Percentiles rank a stretch among this genome's conserved stretches.
phyloP scores from a whole-genome alignment of 92 coral and sea anemone species.

The Palythoa caribaeorum region DNA sequence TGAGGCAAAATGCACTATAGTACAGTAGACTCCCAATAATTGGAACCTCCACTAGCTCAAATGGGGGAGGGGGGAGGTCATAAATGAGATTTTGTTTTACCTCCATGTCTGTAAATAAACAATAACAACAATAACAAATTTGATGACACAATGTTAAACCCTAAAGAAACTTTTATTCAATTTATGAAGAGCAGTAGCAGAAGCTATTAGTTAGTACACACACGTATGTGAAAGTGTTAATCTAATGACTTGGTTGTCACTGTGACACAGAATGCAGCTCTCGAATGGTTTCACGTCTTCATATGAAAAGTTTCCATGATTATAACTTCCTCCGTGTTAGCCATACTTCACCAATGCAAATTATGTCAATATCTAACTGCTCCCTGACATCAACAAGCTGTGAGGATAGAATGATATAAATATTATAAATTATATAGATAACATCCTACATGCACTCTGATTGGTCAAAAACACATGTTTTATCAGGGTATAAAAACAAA shows the following conservation, averaged over 20 bases:
- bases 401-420: not conserved
- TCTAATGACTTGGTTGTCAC: not conserved
- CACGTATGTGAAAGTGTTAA: not conserved
- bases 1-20: too few relatives aligned
- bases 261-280: not conserved
- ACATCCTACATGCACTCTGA: too few relatives aligned
- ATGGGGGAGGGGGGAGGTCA: too few relatives aligned
- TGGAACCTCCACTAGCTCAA: too few relatives aligned
- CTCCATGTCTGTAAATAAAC: not conserved
- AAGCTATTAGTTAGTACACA: not conserved
- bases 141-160: not conserved
- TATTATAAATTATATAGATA: not conserved
- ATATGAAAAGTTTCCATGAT: not conserved
- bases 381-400: conserved; percentile 18
- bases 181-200: not conserved
- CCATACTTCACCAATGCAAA: not conserved
- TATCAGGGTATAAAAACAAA: too few relatives aligned
- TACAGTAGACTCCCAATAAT: too few relatives aligned
- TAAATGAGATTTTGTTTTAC: not conserved
- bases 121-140: not conserved
- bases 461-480: too few relatives aligned
- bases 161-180: not conserved
- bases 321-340: not conserved
- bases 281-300: not conserved
- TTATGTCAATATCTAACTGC: not conserved